phyloP scores from a whole-genome alignment of 1,140 invertebrate species.

The Microplitis demolitor region DNA sequence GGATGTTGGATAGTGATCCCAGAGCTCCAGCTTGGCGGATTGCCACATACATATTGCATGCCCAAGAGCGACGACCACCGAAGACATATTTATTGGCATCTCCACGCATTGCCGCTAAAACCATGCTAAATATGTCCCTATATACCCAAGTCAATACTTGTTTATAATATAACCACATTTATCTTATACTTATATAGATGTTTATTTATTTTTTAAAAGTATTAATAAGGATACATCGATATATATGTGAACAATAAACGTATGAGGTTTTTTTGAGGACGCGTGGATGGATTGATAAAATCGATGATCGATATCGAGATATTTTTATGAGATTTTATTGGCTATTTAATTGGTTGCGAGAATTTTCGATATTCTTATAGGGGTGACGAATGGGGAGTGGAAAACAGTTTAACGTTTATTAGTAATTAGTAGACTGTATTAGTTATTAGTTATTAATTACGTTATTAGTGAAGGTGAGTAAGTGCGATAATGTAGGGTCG shows the following conservation, averaged over 20 bases:
- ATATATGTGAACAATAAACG: not conserved
- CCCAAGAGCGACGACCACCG: slow-evolving; percentile 6
- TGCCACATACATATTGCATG: slow-evolving; percentile 32
- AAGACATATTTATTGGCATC: slow-evolving; percentile 32
- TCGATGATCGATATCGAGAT: slow-evolving; percentile 4
- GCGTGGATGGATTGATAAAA: not conserved
- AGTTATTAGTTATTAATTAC: too few relatives aligned
- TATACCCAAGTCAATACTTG: not conserved
- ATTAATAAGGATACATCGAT: not conserved
- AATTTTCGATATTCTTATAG: too few relatives aligned
- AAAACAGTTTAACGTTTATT: too few relatives aligned
- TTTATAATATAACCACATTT: not conserved
- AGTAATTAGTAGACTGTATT: too few relatives aligned
- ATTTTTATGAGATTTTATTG: not conserved
- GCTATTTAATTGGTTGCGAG: not conserved
- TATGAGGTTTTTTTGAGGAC: not conserved
- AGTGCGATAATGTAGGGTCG: too few relatives aligned
- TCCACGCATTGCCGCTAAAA: slow-evolving; percentile 23
- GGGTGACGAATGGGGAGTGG: too few relatives aligned
- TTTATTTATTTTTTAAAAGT: not conserved
- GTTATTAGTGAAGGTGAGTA: too few relatives aligned
- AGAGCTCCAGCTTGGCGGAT: slow-evolving; percentile 24
- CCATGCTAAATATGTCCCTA: not conserved
- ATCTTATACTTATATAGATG: slow-evolving; percentile 9
- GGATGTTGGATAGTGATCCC: not conserved